Evolutionary conservation across 2,888 invertebrate genomes (phyloP), one percentile per base, ranked within the genome.

Genomic region (Agrotis ipsilon): DNA sequence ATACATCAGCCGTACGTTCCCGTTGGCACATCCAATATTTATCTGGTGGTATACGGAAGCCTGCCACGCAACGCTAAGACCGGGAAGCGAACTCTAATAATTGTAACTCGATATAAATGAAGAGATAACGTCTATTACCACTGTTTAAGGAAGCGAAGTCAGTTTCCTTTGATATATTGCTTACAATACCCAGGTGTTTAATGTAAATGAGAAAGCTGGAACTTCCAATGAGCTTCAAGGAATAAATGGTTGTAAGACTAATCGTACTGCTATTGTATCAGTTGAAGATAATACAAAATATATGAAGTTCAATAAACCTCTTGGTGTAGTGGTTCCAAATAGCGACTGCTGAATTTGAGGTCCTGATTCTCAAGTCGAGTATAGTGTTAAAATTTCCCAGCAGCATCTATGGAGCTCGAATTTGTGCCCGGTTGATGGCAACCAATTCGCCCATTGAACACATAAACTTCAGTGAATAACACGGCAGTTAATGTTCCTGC

Each of bases 31-130:
- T 91, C 89, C 85, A 86, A 88, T 87, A 86, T 85, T 78, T 85
- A 83, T 83, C 80, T 71, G 74, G 63, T 79, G 81, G 76, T 86
- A 89, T 87, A 89, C 91, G 92, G 93, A 93, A 93, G 90, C 89
- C 88, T 57, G 52, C 72, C 86, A 88, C 90, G 91, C 92, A 89
- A 87, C 84, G 87, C 85, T 88, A 85, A 89, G 83, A 90, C 59
- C 72, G 68, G 93, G 92, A 94, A 94, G 92, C 88, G 75, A 83
- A 87, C 84, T 88, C 90, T 92, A 92, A 94, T 93, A 92, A 93
- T 94, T 93, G 92, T 92, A 92, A 91, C 90, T 91, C 88, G 92
- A 93, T 93, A 92, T 92, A 92, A 93, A 92, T 92, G 90, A 90
- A 92, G 88, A 93, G 94, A 94, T 94, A 94, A 92, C 89, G 90